Conservation (phyloP, 2,113 vertebrate genomes). For the Suncus etruscus region DNA sequence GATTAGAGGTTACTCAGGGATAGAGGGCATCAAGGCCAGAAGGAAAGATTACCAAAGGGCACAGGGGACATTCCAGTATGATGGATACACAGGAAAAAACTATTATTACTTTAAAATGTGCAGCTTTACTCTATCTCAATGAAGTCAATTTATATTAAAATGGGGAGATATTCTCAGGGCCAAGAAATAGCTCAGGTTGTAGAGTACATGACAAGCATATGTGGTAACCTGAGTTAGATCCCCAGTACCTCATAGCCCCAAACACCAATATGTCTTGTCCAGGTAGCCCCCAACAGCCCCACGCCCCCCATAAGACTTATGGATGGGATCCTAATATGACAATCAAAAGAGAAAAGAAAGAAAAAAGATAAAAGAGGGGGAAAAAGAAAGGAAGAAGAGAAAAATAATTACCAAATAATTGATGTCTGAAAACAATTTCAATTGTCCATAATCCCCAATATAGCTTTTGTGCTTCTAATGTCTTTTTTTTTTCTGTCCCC, state of each 20-base stretch:
- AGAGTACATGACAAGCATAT: too few species aligned
- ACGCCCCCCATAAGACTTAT: too few species aligned
- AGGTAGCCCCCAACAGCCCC: too few species aligned
- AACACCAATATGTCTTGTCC: too few species aligned
- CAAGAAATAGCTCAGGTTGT: too few species aligned
- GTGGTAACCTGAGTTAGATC: too few species aligned
- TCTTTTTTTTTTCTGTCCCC: conserved; percentile 16
- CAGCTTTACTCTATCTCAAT: background rate
- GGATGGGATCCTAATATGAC: too few species aligned
- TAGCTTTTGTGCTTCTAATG: background rate
- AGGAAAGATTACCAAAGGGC: background rate
- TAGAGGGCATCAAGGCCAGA: background rate
- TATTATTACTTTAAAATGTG: background rate
- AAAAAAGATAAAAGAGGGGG: background rate
- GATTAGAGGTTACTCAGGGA: background rate
- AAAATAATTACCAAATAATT: background rate
- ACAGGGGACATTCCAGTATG: too few species aligned
- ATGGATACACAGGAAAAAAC: background rate
- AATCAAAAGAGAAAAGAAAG: too few species aligned
- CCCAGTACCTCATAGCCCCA: too few species aligned
- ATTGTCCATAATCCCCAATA: background rate
- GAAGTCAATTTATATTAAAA: background rate
- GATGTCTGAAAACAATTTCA: background rate
- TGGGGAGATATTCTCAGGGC: too few species aligned
- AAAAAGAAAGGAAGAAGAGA: background rate